These are phyloP conservation scores for Pangasius macronema DNA, from an alignment of 2,797 vertebrate species.

Conservation along the genomic window DNA sequence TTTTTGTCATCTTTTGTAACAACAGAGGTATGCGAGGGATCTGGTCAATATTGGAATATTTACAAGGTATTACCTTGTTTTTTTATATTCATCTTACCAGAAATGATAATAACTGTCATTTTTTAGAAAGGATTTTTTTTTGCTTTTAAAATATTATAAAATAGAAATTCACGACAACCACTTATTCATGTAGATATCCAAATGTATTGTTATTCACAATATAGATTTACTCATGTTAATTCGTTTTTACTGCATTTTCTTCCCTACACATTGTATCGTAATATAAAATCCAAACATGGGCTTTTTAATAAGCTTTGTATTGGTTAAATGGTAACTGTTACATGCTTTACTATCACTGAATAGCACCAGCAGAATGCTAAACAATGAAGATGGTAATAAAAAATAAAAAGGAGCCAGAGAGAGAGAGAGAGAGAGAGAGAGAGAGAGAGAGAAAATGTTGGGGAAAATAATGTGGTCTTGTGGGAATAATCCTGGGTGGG, in stretches of 20 bases:
- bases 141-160: not conserved
- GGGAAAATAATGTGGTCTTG: slow-evolving; percentile 63
- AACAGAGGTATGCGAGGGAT: not conserved
- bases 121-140: not conserved
- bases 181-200: not conserved
- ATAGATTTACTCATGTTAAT: not conserved
- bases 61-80: not conserved
- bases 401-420: slow-evolving; percentile 1
- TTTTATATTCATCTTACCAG: not conserved
- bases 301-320: not conserved
- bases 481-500: slow-evolving; percentile 74
- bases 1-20: not conserved
- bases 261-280: not conserved
- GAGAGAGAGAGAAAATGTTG: slow-evolving; percentile 29
- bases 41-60: slow-evolving; percentile 13
- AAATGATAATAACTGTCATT: not conserved
- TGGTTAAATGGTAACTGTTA: not conserved
- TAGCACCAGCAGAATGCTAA: slow-evolving; percentile 26
- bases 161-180: not conserved
- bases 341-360: slow-evolving; percentile 18
- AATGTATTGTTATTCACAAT: not conserved
- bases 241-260: not conserved
- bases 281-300: not conserved
- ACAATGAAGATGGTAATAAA: slow-evolving; percentile 42
- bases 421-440: not conserved